Percentiles rank a stretch among this genome's conserved stretches.
Conservation (phyloP, 2,797 vertebrate species). For the Sebastes vulpes region DNA sequence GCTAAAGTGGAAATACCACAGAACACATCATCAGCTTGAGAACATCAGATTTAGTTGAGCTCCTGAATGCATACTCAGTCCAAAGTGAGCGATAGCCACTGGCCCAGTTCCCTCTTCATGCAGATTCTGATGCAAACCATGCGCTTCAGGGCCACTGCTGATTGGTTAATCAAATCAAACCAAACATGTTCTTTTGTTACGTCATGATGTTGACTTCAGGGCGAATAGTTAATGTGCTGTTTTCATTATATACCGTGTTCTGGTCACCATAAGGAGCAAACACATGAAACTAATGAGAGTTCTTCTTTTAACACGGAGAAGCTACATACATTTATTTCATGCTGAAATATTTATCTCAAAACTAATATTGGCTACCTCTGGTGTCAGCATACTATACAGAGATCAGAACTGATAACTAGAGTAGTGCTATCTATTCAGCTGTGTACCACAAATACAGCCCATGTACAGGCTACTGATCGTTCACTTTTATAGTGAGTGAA, state of each 20-base stretch:
- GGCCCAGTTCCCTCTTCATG: neutral
- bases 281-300: neutral
- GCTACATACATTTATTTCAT: neutral
- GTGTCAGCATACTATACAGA: neutral
- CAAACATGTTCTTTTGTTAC: conserved; percentile 8
- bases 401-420: neutral
- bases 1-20: conserved; percentile 17
- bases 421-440: neutral
- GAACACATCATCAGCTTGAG: neutral
- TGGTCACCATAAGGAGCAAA: neutral
- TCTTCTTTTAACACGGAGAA: neutral
- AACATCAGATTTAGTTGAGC: conserved; percentile 5
- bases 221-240: conserved; percentile 8
- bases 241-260: neutral
- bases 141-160: conserved; percentile 1
- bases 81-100: neutral
- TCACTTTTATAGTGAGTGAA: neutral
- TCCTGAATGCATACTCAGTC: neutral
- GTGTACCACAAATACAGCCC: neutral
- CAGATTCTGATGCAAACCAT: conserved; percentile 1
- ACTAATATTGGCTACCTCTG: neutral
- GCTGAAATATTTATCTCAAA: neutral
- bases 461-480: neutral
- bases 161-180: conserved; percentile 35
- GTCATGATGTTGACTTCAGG: neutral